Conservation (phyloP, 2,888 invertebrate species). For the Metalampra italica region DNA sequence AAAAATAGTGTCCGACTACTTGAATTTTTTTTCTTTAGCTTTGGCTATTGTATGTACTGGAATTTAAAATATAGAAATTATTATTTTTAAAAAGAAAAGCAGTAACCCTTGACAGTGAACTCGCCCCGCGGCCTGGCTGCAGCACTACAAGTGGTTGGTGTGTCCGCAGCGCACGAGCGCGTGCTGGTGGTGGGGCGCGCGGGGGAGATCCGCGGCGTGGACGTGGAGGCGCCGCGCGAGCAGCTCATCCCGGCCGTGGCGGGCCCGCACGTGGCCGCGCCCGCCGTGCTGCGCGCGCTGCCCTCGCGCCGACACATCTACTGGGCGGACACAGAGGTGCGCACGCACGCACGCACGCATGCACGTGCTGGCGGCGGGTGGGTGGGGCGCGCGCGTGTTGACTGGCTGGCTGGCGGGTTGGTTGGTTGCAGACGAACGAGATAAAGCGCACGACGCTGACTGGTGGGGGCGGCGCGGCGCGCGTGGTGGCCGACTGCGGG, state of each 20-base stretch:
- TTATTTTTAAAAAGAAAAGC: too few relatives aligned
- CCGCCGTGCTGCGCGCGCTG: constrained; percentile 84
- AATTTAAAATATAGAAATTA: too few relatives aligned
- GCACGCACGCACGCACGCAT: neutral
- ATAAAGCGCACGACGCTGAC: constrained; percentile 84
- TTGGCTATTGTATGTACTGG: too few relatives aligned
- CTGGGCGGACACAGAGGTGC: constrained; percentile 86
- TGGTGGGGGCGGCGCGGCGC: constrained; percentile 74
- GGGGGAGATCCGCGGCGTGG: constrained; percentile 90
- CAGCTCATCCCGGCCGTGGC: constrained; percentile 91
- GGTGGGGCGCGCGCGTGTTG: too few relatives aligned
- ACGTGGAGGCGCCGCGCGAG: constrained; percentile 85
- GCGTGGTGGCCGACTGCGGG: constrained; percentile 83
- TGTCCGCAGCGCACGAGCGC: constrained; percentile 82
- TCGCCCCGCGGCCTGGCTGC: too few relatives aligned
- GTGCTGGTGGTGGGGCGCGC: constrained; percentile 87
- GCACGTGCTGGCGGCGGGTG: too few relatives aligned
- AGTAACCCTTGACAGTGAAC: too few relatives aligned
- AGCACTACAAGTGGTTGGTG: too few relatives aligned
- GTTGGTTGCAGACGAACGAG: constrained; percentile 74
- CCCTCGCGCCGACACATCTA: constrained; percentile 82
- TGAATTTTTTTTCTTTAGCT: too few relatives aligned
- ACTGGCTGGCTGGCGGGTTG: too few relatives aligned
- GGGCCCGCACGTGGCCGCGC: constrained; percentile 83
- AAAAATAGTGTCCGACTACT: too few relatives aligned